Conservation (phyloP, 2,888 invertebrate genomes). For the Drosophila infuscata region DNA sequence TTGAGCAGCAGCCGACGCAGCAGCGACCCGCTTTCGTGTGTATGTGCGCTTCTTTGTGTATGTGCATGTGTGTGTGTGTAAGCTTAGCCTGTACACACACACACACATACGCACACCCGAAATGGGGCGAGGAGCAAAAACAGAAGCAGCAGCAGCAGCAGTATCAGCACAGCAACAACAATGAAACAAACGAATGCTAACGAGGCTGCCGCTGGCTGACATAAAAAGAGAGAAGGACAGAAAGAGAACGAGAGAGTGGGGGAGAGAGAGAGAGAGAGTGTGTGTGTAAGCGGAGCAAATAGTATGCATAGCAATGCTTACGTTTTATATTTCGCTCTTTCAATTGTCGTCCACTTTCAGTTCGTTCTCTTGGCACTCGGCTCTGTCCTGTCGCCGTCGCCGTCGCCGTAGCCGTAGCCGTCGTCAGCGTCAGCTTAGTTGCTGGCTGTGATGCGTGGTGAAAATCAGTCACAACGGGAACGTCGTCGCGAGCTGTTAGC, state of each 20-base stretch:
- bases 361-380: slow-evolving; percentile 28
- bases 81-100: slow-evolving; percentile 49
- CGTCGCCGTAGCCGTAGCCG: slow-evolving; percentile 4
- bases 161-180: slow-evolving; percentile 32
- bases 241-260: not conserved
- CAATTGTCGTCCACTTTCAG: slow-evolving; percentile 3
- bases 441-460: slow-evolving; percentile 75
- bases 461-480: slow-evolving; percentile 85
- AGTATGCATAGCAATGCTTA: slow-evolving; percentile 8
- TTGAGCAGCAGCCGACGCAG: slow-evolving; percentile 42
- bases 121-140: slow-evolving; percentile 58
- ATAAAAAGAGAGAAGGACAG: not conserved
- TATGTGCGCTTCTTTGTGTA: not conserved
- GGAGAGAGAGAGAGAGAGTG: not conserved
- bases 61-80: slow-evolving; percentile 18
- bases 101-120: slow-evolving; percentile 47
- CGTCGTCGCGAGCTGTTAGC: slow-evolving; percentile 85
- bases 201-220: slow-evolving; percentile 58
- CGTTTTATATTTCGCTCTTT: slow-evolving; percentile 8
- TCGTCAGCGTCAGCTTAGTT: slow-evolving; percentile 47
- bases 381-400: slow-evolving; percentile 1
- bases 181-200: slow-evolving; percentile 48
- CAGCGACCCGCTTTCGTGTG: slow-evolving; percentile 40
- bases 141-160: slow-evolving; percentile 8
- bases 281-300: slow-evolving; percentile 1